Evolutionary conservation across 2,797 vertebrate genomes (phyloP).

Genomic region (Sardinella longiceps): DNA sequence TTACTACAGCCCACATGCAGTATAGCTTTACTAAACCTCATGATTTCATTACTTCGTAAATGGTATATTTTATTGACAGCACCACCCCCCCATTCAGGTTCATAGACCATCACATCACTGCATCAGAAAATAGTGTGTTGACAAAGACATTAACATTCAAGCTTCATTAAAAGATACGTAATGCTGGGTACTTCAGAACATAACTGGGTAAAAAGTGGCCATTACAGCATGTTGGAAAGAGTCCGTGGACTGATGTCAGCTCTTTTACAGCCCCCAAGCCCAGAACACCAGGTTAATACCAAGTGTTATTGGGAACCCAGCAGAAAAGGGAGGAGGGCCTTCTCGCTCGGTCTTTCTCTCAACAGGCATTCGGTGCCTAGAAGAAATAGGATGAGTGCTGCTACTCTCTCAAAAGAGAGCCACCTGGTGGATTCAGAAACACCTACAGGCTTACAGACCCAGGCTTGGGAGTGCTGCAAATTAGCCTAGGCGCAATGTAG

Average conservation of each 20-base stretch:
- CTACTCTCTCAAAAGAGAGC: conserved; percentile 57
- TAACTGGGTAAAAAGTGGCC: conserved; percentile 53
- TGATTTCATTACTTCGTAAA: too few species aligned
- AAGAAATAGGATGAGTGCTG: neutral
- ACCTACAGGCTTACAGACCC: conserved; percentile 34
- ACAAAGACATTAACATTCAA: neutral
- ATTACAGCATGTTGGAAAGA: conserved; percentile 71
- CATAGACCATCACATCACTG: neutral
- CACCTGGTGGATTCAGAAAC: conserved; percentile 69
- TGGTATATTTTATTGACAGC: too few species aligned
- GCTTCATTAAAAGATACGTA: conserved; percentile 65
- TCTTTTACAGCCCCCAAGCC: conserved; percentile 62
- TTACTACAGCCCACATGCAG: neutral
- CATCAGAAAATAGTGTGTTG: neutral
- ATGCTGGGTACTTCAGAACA: conserved; percentile 64
- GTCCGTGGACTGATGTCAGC: conserved; percentile 68
- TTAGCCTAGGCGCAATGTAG: neutral
- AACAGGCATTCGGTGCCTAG: neutral
- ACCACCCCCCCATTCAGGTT: neutral
- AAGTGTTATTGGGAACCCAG: conserved; percentile 59
- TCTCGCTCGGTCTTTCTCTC: conserved; percentile 7
- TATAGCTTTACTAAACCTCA: too few species aligned
- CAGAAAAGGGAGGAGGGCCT: conserved; percentile 43
- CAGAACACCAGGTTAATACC: conserved; percentile 64
- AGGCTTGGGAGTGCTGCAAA: neutral